Base-by-base conservation (phyloP, 2,113 vertebrate genomes). In the Leptodactylus fuscus region DNA sequence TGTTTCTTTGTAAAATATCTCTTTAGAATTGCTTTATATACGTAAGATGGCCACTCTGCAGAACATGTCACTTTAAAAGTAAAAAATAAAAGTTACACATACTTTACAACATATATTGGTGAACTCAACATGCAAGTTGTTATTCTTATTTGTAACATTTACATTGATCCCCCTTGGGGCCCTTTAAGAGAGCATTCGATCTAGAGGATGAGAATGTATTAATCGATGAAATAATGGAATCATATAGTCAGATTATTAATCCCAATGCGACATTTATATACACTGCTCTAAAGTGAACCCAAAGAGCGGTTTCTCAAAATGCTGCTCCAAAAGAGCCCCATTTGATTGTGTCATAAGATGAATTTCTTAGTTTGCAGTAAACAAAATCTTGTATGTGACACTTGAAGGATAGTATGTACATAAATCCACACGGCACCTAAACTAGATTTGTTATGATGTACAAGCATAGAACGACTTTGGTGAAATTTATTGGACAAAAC, bases 1-100 rank as follows among this genome's bases (percentile, higher is more conserved):
- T 79, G 49, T 55, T 60, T 58, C 76, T 80, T 44, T 80, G 77
- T 80, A 80, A 80, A 80, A 80, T 80, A 80, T 60, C 36, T 79
- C 76, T 80, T 24, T 80, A 38, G 24, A 80, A 80, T 80, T 80
- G 53, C 77, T 80, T 58, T 44, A 80, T 62, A 80, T 41, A 62
- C 22, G 55, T 44, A 80, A 62, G 44, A 41, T 60, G 53, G 12
- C 53, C 53, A 60, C 77, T 80, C 55, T 80, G 53, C 16, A 80
- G 77, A 62, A 27, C 12, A 41, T 18, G 24, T 20, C 15, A 48
- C 24, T 48, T 41, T 22, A 20, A 78, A 20, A 2, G 32, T 22
- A 38, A 32, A n/a, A 77, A 9, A 16, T 9, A 10, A 0, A 8
- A n/a, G n/a, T n/a, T n/a, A 80, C n/a, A 41, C 15, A 18, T 22